Evolutionary conservation across 2,797 vertebrate genomes (phyloP).

Genomic region (Chelon labrosus): DNA sequence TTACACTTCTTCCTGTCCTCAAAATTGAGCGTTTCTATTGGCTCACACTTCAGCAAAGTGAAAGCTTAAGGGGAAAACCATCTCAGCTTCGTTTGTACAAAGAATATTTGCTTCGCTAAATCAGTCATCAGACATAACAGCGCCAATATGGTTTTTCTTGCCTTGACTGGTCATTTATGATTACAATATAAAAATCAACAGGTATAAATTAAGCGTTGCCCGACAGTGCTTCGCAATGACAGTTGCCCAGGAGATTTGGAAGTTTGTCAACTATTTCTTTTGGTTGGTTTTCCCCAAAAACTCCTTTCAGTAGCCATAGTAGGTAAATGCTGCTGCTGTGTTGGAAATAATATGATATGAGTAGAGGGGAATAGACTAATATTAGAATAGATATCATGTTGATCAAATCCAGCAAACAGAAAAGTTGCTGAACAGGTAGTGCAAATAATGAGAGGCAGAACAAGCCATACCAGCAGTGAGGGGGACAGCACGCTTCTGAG

Average conservation of each 20-base stretch:
- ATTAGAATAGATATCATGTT: neutral
- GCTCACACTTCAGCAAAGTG: conserved; percentile 15
- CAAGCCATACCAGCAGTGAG: neutral
- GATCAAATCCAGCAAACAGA: neutral
- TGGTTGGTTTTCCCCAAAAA: conserved; percentile 13
- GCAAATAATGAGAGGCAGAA: conserved; percentile 1
- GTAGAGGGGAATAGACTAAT: neutral
- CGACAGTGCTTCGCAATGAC: neutral
- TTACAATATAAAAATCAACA: too few relatives aligned
- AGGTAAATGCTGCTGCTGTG: neutral
- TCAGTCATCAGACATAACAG: neutral
- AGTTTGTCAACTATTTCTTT: conserved; percentile 20
- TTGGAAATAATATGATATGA: neutral
- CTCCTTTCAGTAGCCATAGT: neutral
- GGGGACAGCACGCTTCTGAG: neutral
- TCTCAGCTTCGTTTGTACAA: neutral
- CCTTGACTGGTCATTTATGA: neutral
- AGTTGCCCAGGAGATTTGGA: conserved; percentile 20
- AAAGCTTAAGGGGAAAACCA: conserved; percentile 4
- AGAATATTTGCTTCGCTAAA: neutral
- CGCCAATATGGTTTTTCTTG: neutral
- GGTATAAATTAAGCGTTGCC: neutral
- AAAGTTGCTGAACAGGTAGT: conserved; percentile 16
- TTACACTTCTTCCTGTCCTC: conserved; percentile 31
- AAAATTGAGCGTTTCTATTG: conserved; percentile 39